A percentile compares a stretch with the other conserved stretches of the same genome.
Conservation (phyloP, 2,888 invertebrate species). For the Acanthosepion lycidas region DNA sequence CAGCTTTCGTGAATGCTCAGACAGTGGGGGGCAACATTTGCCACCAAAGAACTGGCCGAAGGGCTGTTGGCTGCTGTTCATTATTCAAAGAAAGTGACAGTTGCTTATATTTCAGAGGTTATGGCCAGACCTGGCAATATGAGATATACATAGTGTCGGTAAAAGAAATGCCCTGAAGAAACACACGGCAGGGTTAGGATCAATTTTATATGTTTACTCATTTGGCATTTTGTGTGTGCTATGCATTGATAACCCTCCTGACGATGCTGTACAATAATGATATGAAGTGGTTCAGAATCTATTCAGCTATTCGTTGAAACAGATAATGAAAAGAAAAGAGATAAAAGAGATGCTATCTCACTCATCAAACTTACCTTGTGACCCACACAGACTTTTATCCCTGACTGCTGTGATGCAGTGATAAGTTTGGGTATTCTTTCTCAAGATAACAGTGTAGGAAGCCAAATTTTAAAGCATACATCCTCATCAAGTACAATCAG, state of each 20-base stretch:
- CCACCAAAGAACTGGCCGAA: conserved; percentile 33
- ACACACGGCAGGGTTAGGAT: conserved; percentile 17
- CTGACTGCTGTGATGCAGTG: neutral
- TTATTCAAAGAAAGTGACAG: conserved; percentile 20
- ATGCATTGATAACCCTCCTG: neutral
- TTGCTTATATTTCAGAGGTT: conserved; percentile 33
- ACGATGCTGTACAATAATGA: neutral
- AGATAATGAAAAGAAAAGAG: conserved; percentile 16
- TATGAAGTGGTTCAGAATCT: neutral
- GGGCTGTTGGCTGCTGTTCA: conserved; percentile 4
- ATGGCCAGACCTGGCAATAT: neutral
- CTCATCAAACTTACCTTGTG: conserved; percentile 16
- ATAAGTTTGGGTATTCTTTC: neutral
- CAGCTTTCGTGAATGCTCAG: neutral
- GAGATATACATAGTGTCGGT: neutral
- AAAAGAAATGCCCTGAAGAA: neutral
- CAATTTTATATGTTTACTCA: conserved; percentile 33
- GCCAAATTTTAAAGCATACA: neutral
- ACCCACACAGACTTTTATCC: neutral
- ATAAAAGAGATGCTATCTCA: neutral
- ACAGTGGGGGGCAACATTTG: neutral
- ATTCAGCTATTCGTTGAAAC: neutral
- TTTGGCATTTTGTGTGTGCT: conserved; percentile 12
- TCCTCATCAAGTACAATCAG: neutral
- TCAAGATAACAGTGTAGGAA: neutral